Evolutionary conservation across 1,140 invertebrate genomes (phyloP).

Genomic region (Dreissena polymorpha): DNA sequence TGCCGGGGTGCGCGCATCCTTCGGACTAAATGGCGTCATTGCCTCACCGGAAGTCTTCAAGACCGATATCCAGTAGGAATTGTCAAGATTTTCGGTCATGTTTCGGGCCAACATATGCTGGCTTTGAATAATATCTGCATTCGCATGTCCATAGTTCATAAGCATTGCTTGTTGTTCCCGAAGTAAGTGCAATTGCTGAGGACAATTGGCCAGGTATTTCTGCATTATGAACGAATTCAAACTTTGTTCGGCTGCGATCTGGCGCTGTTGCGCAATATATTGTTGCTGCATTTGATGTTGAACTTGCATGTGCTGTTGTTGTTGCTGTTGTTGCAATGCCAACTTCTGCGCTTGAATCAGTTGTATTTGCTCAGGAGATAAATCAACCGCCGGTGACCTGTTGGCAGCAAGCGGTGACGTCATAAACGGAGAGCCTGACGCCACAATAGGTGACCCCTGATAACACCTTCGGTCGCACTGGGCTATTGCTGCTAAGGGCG

Average conservation of each 20-base stretch:
- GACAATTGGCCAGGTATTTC: background rate
- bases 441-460: constrained; percentile 35
- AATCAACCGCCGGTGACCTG: background rate
- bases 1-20: constrained; percentile 43
- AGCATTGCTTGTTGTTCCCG: constrained; percentile 37
- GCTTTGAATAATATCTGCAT: background rate
- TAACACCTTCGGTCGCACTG: constrained; percentile 41
- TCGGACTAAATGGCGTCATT: constrained; percentile 27
- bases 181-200: constrained; percentile 15
- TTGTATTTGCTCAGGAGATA: background rate
- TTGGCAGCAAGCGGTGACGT: background rate
- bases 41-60: constrained; percentile 40
- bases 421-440: background rate
- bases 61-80: constrained; percentile 37
- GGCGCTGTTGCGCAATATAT: background rate
- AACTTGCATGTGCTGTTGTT: constrained; percentile 11
- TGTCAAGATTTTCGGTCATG: background rate
- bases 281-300: constrained; percentile 12
- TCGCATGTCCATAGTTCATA: constrained; percentile 15
- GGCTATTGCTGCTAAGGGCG: constrained; percentile 37
- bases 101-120: background rate
- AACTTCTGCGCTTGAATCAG: constrained; percentile 7
- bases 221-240: background rate
- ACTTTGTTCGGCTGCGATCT: background rate
- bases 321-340: constrained; percentile 1